Conservation (phyloP, 37 sponge, comb jelly and placozoan species). For the Aphrocallistes beatrix region DNA sequence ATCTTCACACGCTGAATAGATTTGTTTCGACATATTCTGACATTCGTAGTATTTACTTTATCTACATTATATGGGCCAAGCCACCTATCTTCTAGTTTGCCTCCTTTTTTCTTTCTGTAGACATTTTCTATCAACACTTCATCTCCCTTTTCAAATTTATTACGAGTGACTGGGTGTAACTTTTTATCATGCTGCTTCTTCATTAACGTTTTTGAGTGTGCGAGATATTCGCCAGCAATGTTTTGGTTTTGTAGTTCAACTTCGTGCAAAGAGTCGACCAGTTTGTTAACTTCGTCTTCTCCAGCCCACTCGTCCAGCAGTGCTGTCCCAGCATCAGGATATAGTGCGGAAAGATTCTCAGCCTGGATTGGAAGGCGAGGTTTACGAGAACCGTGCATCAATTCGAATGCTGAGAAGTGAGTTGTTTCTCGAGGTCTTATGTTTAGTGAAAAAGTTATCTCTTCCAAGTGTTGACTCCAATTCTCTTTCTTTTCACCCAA, state of each 20-base stretch:
- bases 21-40: neutral
- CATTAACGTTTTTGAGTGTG: neutral
- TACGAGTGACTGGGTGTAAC: neutral
- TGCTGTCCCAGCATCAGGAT: neutral
- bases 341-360: neutral
- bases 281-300: neutral
- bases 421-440: slow-evolving; percentile 17
- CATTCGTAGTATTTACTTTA: neutral
- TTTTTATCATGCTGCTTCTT: neutral
- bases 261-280: neutral
- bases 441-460: neutral
- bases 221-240: neutral
- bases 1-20: neutral
- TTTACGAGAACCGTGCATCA: slow-evolving; percentile 1
- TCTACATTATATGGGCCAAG: neutral
- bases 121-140: neutral
- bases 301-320: neutral
- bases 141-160: neutral
- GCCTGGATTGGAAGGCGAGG: slow-evolving; percentile 3
- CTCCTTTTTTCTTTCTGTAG: neutral
- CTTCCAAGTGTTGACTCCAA: neutral
- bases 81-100: neutral
- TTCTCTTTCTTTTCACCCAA: neutral
- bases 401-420: neutral
- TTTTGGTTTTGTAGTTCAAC: neutral